Percentiles rank a stretch among this genome's conserved stretches.
phyloP scores from a whole-genome alignment of 2,888 invertebrate species.

The Endomychus coccineus region DNA sequence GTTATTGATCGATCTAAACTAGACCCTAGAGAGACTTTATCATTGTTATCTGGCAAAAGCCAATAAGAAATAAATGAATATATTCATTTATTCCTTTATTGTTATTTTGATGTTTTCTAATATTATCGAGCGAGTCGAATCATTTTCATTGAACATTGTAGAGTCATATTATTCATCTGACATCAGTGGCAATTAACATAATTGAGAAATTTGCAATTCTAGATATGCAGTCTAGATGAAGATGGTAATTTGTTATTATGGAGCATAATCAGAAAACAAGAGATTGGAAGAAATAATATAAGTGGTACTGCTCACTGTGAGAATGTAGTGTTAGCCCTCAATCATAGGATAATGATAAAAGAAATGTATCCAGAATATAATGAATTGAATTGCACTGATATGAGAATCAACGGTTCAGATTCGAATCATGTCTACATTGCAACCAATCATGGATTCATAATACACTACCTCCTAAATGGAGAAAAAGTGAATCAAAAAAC shows the following conservation, averaged over 20 bases:
- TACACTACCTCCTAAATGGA: slow-evolving; percentile 39
- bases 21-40: no score
- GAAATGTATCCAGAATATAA: slow-evolving; percentile 30
- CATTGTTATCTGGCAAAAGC: no score
- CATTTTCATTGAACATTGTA: no score
- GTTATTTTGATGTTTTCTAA: no score
- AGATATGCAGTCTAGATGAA: slow-evolving; percentile 49
- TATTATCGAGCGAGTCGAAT: no score
- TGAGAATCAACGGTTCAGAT: slow-evolving; percentile 42
- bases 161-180: no score
- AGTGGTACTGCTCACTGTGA: slow-evolving; percentile 42
- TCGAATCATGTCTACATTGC: slow-evolving; percentile 44
- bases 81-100: no score
- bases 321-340: slow-evolving; percentile 42
- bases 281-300: slow-evolving; percentile 25
- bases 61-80: no score
- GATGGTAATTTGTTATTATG: slow-evolving; percentile 46
- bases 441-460: slow-evolving; percentile 43
- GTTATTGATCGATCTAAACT: no score
- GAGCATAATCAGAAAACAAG: slow-evolving; percentile 41
- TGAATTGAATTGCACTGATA: slow-evolving; percentile 40
- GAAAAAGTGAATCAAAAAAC: slow-evolving; percentile 33
- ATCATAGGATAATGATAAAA: slow-evolving; percentile 38
- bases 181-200: background rate
- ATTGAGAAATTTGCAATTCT: slow-evolving; percentile 13